Percentiles rank a stretch among this genome's conserved stretches.
These are phyloP conservation scores for Periophthalmodon schlosseri DNA, from an alignment of 2,113 vertebrate species.

Conservation along the genomic window DNA sequence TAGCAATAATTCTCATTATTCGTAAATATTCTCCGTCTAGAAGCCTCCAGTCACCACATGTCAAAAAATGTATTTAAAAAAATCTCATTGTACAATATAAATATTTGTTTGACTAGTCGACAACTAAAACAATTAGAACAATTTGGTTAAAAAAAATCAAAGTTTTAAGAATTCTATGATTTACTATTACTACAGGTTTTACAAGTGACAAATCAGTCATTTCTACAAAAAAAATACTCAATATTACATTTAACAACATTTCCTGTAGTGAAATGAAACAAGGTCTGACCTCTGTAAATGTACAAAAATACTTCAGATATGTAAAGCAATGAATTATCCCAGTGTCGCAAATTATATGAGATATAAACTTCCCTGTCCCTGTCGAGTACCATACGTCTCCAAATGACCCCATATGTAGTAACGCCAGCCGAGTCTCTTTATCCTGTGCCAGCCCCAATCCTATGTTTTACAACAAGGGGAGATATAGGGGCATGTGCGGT, in stretches of 20 bases:
- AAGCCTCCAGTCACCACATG: too few relatives aligned
- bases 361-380: slow-evolving; percentile 47
- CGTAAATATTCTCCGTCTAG: too few relatives aligned
- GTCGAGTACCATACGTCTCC: slow-evolving; percentile 60
- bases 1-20: too few relatives aligned
- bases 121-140: too few relatives aligned
- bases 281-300: slow-evolving; percentile 10
- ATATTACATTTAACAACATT: background rate
- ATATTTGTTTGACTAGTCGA: too few relatives aligned
- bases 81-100: too few relatives aligned
- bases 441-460: slow-evolving; percentile 63
- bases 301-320: slow-evolving; percentile 30
- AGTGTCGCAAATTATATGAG: slow-evolving; percentile 35
- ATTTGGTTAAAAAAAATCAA: too few relatives aligned
- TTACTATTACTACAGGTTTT: too few relatives aligned
- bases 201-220: too few relatives aligned
- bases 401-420: slow-evolving; percentile 67
- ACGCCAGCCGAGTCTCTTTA: slow-evolving; percentile 60
- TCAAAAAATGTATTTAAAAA: too few relatives aligned
- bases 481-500: slow-evolving; percentile 77
- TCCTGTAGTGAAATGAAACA: background rate
- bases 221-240: background rate
- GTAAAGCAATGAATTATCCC: slow-evolving; percentile 22
- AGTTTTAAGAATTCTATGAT: too few relatives aligned
- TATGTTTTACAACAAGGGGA: slow-evolving; percentile 75